Evolutionary conservation across 2,113 vertebrate genomes (phyloP).

Genomic region (Accipiter virgatus): DNA sequence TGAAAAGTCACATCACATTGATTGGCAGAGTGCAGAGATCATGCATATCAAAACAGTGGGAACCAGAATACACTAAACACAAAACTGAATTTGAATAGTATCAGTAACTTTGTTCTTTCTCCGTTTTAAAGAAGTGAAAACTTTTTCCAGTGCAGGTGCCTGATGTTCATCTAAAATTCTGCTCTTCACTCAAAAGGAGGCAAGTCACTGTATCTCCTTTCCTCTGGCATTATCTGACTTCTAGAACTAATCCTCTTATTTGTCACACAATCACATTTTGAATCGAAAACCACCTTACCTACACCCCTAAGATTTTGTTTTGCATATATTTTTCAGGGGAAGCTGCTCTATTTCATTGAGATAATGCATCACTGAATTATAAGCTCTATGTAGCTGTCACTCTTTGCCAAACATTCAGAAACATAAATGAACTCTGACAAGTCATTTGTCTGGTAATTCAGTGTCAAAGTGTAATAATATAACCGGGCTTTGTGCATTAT

Average conservation of each 20-base stretch:
- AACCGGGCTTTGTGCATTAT: not conserved
- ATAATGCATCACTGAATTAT: slow-evolving; percentile 59
- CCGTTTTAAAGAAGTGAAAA: not conserved
- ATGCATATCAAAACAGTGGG: not conserved
- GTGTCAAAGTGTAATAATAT: slow-evolving; percentile 56
- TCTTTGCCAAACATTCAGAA: slow-evolving; percentile 54
- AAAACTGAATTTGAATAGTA: not conserved
- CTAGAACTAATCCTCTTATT: slow-evolving; percentile 44
- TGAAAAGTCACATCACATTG: not conserved
- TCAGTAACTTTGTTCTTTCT: not conserved
- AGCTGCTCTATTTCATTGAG: slow-evolving; percentile 60
- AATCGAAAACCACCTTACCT: slow-evolving; percentile 53
- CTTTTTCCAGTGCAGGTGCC: not conserved
- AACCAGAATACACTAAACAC: not conserved
- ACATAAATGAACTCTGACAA: slow-evolving; percentile 74
- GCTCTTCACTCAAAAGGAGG: not conserved
- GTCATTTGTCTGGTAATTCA: slow-evolving; percentile 62
- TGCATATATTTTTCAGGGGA: slow-evolving; percentile 26
- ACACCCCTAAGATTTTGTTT: slow-evolving; percentile 51
- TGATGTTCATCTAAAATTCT: not conserved
- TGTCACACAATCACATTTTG: slow-evolving; percentile 31
- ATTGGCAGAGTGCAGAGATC: not conserved
- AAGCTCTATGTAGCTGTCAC: slow-evolving; percentile 65
- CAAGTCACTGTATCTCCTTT: not conserved
- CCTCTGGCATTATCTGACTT: slow-evolving; percentile 46